Evolutionary conservation across 2,888 invertebrate species (phyloP).

Genomic region (Euzetes globulus): DNA sequence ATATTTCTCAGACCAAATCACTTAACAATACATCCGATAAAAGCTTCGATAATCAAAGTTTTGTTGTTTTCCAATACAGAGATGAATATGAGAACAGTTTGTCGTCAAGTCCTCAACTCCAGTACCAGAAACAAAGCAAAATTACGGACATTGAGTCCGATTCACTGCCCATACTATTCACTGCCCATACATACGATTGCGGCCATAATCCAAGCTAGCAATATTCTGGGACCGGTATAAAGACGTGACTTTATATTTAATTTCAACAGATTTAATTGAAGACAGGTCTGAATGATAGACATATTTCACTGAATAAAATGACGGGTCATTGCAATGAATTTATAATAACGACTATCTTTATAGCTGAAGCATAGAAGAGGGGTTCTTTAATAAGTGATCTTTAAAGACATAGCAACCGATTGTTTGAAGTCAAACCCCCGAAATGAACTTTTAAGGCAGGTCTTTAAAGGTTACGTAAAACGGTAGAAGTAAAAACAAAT

Average conservation of each 20-base stretch:
- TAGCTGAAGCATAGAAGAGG: no score
- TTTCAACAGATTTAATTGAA: no score
- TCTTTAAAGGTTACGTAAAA: neutral
- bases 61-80: neutral
- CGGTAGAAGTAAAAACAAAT: constrained; percentile 5
- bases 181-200: constrained; percentile 40
- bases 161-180: constrained; percentile 38
- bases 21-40: neutral
- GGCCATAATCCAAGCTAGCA: constrained; percentile 38
- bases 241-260: no score
- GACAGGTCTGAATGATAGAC: no score
- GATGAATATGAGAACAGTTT: neutral
- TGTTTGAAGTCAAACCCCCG: constrained; percentile 41
- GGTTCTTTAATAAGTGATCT: no score
- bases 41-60: constrained; percentile 17
- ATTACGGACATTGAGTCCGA: neutral
- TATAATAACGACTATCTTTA: no score
- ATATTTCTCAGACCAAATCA: neutral
- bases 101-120: neutral
- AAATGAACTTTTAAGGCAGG: constrained; percentile 37
- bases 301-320: no score
- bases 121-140: constrained; percentile 23
- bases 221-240: no score
- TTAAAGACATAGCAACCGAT: no score
- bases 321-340: no score